Evolutionary conservation across 1,140 invertebrate genomes (phyloP).

Genomic region (Penaeus indicus): DNA sequence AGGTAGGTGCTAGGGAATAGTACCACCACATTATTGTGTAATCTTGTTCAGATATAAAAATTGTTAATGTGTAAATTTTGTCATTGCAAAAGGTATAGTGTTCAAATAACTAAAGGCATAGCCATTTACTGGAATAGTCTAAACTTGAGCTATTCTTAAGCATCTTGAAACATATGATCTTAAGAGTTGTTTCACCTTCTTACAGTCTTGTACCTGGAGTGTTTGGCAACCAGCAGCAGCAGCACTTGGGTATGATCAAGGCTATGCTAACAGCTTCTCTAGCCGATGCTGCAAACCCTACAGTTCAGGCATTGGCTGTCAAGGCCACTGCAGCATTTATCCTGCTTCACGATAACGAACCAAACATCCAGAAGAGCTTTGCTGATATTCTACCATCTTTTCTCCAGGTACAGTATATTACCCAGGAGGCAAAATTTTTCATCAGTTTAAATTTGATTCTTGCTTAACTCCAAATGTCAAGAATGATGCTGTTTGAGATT

Average conservation of each 20-base stretch:
- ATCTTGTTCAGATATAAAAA: not conserved
- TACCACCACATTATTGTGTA: not conserved
- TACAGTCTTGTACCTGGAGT: slow-evolving; percentile 91
- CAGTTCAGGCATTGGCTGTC: slow-evolving; percentile 69
- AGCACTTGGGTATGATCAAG: slow-evolving; percentile 94
- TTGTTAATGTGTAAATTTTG: not conserved
- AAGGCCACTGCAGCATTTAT: slow-evolving; percentile 85
- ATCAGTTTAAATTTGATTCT: too few species aligned
- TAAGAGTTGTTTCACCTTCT: slow-evolving; percentile 56
- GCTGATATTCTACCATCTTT: slow-evolving; percentile 85
- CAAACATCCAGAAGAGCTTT: slow-evolving; percentile 88
- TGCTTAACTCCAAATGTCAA: too few species aligned
- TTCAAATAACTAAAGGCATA: too few species aligned
- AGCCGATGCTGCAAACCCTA: slow-evolving; percentile 73
- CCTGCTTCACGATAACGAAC: slow-evolving; percentile 90
- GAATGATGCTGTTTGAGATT: too few species aligned
- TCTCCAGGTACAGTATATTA: slow-evolving; percentile 74
- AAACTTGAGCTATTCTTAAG: too few species aligned
- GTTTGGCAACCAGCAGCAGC: slow-evolving; percentile 94
- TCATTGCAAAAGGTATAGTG: not conserved
- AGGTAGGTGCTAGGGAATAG: slow-evolving; percentile 80
- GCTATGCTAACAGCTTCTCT: slow-evolving; percentile 91
- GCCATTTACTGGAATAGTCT: too few species aligned
- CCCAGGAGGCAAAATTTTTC: too few species aligned
- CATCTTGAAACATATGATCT: too few species aligned